Evolutionary conservation across 2,888 invertebrate species (phyloP), one percentile per base, ranked within the genome.

Genomic region (Sphinx pinastri): DNA sequence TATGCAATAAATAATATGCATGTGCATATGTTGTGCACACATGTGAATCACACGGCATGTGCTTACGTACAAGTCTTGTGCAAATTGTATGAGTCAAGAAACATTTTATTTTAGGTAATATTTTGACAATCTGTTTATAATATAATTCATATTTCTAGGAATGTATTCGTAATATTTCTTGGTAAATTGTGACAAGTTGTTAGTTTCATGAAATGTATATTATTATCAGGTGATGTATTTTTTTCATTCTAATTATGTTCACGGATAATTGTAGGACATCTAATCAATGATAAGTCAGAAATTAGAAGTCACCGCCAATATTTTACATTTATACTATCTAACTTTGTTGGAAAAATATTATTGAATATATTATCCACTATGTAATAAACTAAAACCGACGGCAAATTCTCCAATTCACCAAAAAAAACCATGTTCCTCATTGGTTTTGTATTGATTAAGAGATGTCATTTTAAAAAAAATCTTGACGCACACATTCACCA

Each of bases 401-500:
- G 4, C 14, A 1, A 51, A 5, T 8, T 51, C 25, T 51, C 51
- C 10, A 51, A 14, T 51, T 51, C 8, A 14, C 51, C 14, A 38
- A 38, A 38, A 38, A 38, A 38, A 14, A 14, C 0, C 2, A 51
- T 4, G 3, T 13, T 25, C 13, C 19, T 13, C 10, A 13, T 0
- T 25, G 5, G 5, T 25, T 57, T 10, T 31, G 47, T 11, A 19
- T 63, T 67, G 57, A 59, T 45, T 49, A 12, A 25, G 58, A 13
- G 51, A 63, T 57, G 55, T 71, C 16, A 25, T 13, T 14, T 4
- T 11, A 7, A 14, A 12, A 31, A 12, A n/a, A 68, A 76, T 84
- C 86, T 85, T 82, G 82, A 81, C 72, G 77, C 79, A 82, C 77
- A 72, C 76, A 72, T 76, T 73, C 77, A 90, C 93, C 93, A 93